Conservation (phyloP, 2,888 invertebrate genomes). For the Apamea crenata region DNA sequence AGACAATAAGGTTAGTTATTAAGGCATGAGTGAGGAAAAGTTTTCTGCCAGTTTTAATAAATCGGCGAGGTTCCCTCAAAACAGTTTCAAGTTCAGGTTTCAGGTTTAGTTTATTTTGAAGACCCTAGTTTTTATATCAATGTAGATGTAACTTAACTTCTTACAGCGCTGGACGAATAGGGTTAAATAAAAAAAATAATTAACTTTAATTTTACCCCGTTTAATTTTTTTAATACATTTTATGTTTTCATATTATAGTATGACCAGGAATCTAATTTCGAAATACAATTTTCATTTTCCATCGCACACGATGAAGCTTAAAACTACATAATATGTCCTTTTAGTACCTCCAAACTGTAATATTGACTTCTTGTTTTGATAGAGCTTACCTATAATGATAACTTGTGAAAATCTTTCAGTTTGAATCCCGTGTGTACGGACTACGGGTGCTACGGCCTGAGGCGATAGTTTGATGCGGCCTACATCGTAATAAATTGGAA, state of each 20-base stretch:
- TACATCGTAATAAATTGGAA: constrained; percentile 40
- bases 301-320: not conserved
- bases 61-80: not conserved
- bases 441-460: not conserved
- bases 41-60: not conserved
- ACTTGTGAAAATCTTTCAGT: constrained; percentile 42
- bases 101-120: not conserved
- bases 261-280: not conserved
- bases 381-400: constrained; percentile 9
- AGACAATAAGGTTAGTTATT: not conserved
- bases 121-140: not conserved
- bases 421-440: constrained; percentile 17
- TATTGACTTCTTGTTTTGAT: constrained; percentile 2
- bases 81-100: not conserved
- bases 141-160: not conserved
- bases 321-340: not conserved
- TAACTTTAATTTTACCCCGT: no score
- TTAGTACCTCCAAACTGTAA: not conserved
- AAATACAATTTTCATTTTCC: not conserved
- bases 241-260: not conserved
- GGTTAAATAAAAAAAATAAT: not conserved
- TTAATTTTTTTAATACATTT: not conserved
- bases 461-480: constrained; percentile 39
- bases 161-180: not conserved
- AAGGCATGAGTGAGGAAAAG: not conserved